These are phyloP conservation scores for Biston stratarius DNA, from an alignment of 2,888 invertebrate species.

Conservation along the genomic window DNA sequence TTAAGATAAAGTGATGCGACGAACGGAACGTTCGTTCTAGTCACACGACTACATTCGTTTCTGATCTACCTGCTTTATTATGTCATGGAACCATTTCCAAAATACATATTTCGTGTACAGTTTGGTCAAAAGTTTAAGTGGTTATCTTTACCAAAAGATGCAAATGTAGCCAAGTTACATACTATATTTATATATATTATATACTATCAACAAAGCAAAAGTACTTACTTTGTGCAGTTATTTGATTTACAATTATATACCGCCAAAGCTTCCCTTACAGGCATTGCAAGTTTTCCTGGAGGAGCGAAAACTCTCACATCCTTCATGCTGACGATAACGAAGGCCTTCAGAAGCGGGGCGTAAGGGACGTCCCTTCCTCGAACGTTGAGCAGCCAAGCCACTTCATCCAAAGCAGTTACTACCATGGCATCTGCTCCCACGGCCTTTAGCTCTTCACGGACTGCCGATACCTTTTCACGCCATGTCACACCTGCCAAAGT, in stretches of 20 bases:
- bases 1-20: too few relatives aligned
- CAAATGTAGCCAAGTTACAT: too few relatives aligned
- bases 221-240: conserved; percentile 79
- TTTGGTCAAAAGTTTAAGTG: too few relatives aligned
- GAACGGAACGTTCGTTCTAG: too few relatives aligned
- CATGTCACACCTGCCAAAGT: conserved; percentile 87
- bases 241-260: conserved; percentile 87
- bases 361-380: conserved; percentile 94
- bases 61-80: too few relatives aligned
- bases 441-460: conserved; percentile 88
- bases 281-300: conserved; percentile 87
- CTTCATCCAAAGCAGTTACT: conserved; percentile 94
- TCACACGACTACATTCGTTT: too few relatives aligned
- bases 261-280: conserved; percentile 81
- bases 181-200: too few relatives aligned
- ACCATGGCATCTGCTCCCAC: conserved; percentile 92
- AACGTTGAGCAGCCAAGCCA: conserved; percentile 95
- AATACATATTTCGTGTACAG: too few relatives aligned
- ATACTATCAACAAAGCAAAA: background rate
- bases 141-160: too few relatives aligned
- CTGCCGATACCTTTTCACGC: conserved; percentile 90
- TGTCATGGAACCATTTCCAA: too few relatives aligned
- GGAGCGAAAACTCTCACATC: conserved; percentile 91
- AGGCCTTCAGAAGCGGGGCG: conserved; percentile 93
- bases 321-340: conserved; percentile 88